These are phyloP conservation scores for Dendrolimus punctatus DNA, from an alignment of 1,140 invertebrate species.

Conservation along the genomic window DNA sequence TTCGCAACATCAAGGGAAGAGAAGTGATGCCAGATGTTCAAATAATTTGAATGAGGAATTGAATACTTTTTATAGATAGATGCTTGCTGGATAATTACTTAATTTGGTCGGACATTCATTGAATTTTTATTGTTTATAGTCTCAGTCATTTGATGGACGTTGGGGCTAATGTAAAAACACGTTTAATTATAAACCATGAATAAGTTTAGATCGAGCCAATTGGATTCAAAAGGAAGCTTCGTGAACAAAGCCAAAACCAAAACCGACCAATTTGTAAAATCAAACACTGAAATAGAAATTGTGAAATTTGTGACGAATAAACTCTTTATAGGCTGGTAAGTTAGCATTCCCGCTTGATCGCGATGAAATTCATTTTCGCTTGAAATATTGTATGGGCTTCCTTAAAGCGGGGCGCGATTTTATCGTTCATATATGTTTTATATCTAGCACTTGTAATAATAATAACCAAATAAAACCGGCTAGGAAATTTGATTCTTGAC, in stretches of 20 bases:
- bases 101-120: too few species aligned
- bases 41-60: too few species aligned
- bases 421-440: conserved; percentile 1
- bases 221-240: conserved; percentile 21
- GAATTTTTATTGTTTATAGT: not conserved
- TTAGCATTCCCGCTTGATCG: conserved; percentile 27
- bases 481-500: too few species aligned
- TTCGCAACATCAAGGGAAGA: too few species aligned
- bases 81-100: too few species aligned
- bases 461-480: too few species aligned
- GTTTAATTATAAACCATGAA: not conserved
- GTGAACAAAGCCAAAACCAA: conserved; percentile 11
- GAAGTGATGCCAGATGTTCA: too few species aligned
- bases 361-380: conserved; percentile 38
- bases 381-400: conserved; percentile 13
- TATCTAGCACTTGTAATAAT: not conserved
- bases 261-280: conserved; percentile 25
- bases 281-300: conserved; percentile 33
- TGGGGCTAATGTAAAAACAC: not conserved
- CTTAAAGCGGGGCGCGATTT: not conserved
- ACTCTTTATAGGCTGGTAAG: conserved; percentile 34
- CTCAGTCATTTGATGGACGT: not conserved
- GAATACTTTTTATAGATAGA: too few species aligned
- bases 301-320: conserved; percentile 37
- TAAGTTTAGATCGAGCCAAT: conserved; percentile 15